Evolutionary conservation across 2,888 invertebrate genomes (phyloP), one percentile per base, ranked within the genome.

Genomic region (Apamea anceps): DNA sequence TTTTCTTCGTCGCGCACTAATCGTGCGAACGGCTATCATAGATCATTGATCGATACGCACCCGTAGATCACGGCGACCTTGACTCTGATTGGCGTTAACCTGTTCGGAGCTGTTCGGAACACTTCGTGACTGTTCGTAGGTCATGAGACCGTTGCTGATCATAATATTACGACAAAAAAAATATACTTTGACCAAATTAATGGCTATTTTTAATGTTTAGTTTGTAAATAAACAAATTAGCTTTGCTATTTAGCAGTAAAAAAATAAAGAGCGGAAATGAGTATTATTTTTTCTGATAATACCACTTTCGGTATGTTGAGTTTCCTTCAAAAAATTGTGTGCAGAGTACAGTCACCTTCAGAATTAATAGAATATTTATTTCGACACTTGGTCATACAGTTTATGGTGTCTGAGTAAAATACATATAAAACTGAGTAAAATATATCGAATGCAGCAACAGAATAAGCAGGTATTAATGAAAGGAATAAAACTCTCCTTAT

Each of bases 21-120:
- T 87, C 79, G 79, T 74, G 78, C 82, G 86, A 78, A 82, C 67
- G 81, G 75, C 45, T 85, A 86, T 85, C 85, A 89, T 92, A 94
- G 93, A 94, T 93, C 93, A 94, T 94, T 93, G 93, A 93, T 93
- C 93, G 94, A 93, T 93, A 93, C 92, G 91, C 91, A 86, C 89
- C 87, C 91, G 92, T 91, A 91, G 91, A 92, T 91, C 92, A 93
- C 91, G 92, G 84, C 90, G 93, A 92, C 95, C 95, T 94, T 95
- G 95, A 95, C 95, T 94, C 93, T 94, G 92, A 92, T 93, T 92
- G 92, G 90, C 90, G 90, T 88, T 91, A 91, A 91, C 91, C 91
- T 91, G 90, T 88, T 90, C 85, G 87, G 87, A 91, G 92, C 90
- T 70, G 87, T 88, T 91, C 87, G 89, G 83, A 82, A 88, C 85